Conservation (phyloP, 2,113 vertebrate genomes). For the Butastur rufipennis region DNA sequence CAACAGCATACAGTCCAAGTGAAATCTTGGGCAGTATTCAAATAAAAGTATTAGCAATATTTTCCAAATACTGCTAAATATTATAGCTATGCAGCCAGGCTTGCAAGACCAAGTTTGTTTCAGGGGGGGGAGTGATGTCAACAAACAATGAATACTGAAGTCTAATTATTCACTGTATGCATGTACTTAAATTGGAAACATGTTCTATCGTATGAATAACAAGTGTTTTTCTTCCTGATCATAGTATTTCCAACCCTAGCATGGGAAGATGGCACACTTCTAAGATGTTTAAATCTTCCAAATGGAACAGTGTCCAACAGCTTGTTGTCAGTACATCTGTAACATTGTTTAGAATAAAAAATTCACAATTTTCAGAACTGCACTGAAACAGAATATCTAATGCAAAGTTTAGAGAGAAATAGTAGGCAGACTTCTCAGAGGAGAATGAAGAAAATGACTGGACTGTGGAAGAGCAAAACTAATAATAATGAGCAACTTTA, state of each 20-base stretch:
- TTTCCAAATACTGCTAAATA: not conserved
- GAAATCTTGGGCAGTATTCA: not conserved
- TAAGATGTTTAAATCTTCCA: not conserved
- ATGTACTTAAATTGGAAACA: not conserved
- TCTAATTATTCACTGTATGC: not conserved
- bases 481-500: not conserved
- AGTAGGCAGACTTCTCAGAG: not conserved
- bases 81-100: not conserved
- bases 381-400: not conserved
- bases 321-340: not conserved
- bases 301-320: not conserved
- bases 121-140: not conserved
- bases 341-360: not conserved
- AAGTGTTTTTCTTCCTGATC: not conserved
- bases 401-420: not conserved
- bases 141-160: not conserved
- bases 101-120: not conserved
- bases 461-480: not conserved
- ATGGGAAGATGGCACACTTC: not conserved
- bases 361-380: not conserved
- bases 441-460: not conserved
- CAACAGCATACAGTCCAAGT: not conserved
- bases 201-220: not conserved
- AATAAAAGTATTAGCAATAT: not conserved
- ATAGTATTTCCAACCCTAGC: not conserved